Evolutionary conservation across 2,113 vertebrate genomes (phyloP).

Genomic region (Eptesicus fuscus): DNA sequence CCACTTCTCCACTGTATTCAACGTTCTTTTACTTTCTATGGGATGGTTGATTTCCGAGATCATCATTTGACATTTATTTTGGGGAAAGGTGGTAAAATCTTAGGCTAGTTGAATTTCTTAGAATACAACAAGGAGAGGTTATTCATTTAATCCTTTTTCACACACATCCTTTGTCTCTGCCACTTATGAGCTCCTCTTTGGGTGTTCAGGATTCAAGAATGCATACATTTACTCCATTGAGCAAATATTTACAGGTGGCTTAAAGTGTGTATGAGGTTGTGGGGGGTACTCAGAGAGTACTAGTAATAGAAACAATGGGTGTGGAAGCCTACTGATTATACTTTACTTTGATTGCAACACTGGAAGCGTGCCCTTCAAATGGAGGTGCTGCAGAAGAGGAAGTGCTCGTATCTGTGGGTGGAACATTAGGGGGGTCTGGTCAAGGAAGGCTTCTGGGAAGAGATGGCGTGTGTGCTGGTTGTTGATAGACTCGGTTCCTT

Average conservation of each 20-base stretch:
- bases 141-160: not conserved
- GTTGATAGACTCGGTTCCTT: not conserved
- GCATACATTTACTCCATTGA: not conserved
- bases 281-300: not conserved
- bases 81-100: not conserved
- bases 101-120: not conserved
- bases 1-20: rapidly evolving
- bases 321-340: not conserved
- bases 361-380: not conserved
- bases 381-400: not conserved
- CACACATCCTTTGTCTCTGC: not conserved
- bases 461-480: not conserved
- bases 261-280: not conserved
- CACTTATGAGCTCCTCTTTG: not conserved
- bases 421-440: not conserved
- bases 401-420: not conserved
- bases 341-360: not conserved
- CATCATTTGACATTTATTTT: not conserved
- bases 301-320: not conserved
- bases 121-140: not conserved
- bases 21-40: not conserved
- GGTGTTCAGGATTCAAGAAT: not conserved
- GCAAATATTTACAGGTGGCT: not conserved
- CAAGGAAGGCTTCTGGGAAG: not conserved
- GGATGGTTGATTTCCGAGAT: not conserved